These are phyloP conservation scores for Melanogrammus aeglefinus DNA, from an alignment of 2,797 vertebrate genomes.

Conservation along the genomic window DNA sequence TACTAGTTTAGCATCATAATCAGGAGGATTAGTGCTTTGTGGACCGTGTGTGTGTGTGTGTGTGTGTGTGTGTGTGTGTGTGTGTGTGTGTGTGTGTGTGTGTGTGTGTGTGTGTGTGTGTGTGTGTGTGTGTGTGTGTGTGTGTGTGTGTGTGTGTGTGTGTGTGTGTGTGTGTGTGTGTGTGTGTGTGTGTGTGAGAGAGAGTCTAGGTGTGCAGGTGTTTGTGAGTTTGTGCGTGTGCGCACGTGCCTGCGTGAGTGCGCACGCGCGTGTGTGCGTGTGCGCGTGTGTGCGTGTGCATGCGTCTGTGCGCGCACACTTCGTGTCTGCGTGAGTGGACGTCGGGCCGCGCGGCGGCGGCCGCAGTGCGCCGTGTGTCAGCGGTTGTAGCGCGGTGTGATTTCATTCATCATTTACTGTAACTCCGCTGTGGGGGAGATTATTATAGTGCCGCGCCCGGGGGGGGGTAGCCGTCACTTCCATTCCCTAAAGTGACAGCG, in stretches of 20 bases:
- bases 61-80: not conserved
- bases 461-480: constrained; percentile 71
- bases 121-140: not conserved
- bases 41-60: not conserved
- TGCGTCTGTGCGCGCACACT: too few species aligned
- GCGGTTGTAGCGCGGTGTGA: not conserved
- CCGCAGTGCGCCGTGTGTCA: not conserved
- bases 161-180: too few species aligned
- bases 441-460: constrained; percentile 50
- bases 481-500: constrained; percentile 78
- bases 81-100: not conserved
- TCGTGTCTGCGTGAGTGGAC: not conserved
- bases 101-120: not conserved
- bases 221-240: too few species aligned
- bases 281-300: too few species aligned
- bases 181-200: too few species aligned
- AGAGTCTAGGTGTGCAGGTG: too few species aligned
- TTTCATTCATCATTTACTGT: constrained; percentile 59
- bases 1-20: too few species aligned
- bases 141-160: not conserved
- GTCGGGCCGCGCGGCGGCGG: not conserved
- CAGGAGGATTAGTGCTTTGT: too few species aligned
- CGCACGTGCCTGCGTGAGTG: too few species aligned
- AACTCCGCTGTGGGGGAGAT: constrained; percentile 63
- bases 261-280: too few species aligned